Base-by-base conservation (phyloP, 2,113 vertebrate genomes). In the Brienomyrus longianalis region DNA sequence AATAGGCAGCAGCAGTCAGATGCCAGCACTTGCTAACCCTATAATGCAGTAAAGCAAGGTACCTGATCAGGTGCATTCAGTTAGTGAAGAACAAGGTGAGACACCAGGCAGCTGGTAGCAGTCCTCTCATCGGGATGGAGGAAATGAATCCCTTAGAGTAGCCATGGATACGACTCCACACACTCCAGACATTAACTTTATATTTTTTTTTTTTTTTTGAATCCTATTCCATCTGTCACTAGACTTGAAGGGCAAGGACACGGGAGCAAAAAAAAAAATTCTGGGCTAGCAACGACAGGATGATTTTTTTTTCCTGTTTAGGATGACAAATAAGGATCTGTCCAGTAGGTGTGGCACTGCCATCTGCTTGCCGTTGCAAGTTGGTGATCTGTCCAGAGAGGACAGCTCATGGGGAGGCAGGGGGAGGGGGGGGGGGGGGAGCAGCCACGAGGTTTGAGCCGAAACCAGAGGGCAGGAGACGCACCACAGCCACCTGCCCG, bases 301-400 rank as follows among this genome's bases (percentile, higher is more conserved):
- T 83, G 93, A 92, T 90, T 80, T 80, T 43, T 77, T 77, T 39
- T 39, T 74, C 2, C 8, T 10, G 90, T 88, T 23, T 1, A 88
- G 91, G 87, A 90, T 94, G 95, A 93, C 95, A 94, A 95, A 95
- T 95, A 95, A 96, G 96, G 95, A 96, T 94, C 96, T 95, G 93
- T 95, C 94, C 94, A 93, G 94, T 93, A 80, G 35, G 35, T 94
- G 92, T 89, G 47, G 91, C 91, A 93, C 91, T 80, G 74, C 92
- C 91, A 48, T 84, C 83, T 47, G 83, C 83, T 84, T 47, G 21
- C 35, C 45, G 3, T 11, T 23, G 83, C 83, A 47, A 7, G 83
- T 48, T 84, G 83, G 39, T 48, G 4, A 80, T 39, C 74, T 80
- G 74, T 80, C 74, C 35, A 19, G 31, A 80, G 74, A 43, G 74